phyloP scores from a whole-genome alignment of 2,113 vertebrate species.

The Vulpes vulpes region DNA sequence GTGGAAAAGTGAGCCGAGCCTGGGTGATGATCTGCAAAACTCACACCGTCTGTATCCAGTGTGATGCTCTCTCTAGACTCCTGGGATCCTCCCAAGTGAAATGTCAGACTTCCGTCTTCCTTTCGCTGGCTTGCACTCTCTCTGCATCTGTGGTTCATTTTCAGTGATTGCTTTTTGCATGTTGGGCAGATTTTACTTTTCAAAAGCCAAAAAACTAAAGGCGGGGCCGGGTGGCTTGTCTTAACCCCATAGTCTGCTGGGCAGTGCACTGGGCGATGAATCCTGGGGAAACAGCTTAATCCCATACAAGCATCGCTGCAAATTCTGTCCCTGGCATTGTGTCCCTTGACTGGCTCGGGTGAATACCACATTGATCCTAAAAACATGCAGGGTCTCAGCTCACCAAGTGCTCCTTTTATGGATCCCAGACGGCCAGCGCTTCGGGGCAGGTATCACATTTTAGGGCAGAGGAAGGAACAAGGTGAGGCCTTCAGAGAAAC shows the following conservation, averaged over 20 bases:
- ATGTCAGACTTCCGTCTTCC: neutral
- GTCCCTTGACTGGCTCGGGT: neutral
- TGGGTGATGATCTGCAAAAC: neutral
- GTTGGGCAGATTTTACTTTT: conserved; percentile 17
- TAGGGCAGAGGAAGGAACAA: neutral
- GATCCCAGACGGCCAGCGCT: neutral
- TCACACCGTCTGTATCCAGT: too few relatives aligned
- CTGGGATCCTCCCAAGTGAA: neutral
- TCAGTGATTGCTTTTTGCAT: neutral
- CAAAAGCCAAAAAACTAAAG: neutral
- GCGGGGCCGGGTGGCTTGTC: fast-evolving
- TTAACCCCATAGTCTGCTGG: fast-evolving
- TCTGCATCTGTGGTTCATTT: neutral
- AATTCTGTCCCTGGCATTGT: neutral
- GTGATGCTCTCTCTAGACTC: neutral
- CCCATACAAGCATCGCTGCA: neutral
- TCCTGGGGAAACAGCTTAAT: neutral
- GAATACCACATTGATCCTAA: neutral
- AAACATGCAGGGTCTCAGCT: neutral
- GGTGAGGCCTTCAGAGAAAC: fast-evolving
- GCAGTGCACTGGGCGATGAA: neutral
- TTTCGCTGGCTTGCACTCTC: neutral
- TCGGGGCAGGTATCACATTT: neutral
- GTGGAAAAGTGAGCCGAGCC: neutral
- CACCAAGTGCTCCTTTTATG: neutral